These are phyloP conservation scores for Poecilia gillii DNA, from an alignment of 2,797 vertebrate genomes.

Conservation along the genomic window DNA sequence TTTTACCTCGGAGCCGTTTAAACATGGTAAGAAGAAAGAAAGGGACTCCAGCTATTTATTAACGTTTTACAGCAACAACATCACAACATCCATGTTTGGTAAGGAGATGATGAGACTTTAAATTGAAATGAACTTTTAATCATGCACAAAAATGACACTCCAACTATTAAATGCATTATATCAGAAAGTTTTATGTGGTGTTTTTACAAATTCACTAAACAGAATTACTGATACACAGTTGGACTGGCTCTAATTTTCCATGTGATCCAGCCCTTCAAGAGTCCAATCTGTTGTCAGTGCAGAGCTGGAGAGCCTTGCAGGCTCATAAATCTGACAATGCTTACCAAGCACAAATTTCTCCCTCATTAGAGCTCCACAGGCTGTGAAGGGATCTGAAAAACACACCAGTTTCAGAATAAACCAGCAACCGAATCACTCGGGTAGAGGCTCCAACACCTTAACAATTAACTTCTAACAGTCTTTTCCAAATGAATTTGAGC, in stretches of 20 bases:
- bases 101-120: constrained; percentile 7
- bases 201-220: constrained; percentile 28
- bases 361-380: constrained; percentile 69
- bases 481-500: constrained; percentile 6
- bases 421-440: constrained; percentile 12
- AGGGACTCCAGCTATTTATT: background rate
- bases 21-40: background rate
- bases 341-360: constrained; percentile 74
- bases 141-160: constrained; percentile 6
- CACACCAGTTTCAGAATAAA: constrained; percentile 49
- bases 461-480: constrained; percentile 9
- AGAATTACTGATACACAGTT: constrained; percentile 15
- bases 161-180: constrained; percentile 8
- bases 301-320: constrained; percentile 58
- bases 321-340: constrained; percentile 75
- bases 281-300: constrained; percentile 67
- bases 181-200: constrained; percentile 33
- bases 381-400: constrained; percentile 58
- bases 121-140: background rate
- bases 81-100: background rate
- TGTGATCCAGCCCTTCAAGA: constrained; percentile 50
- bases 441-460: constrained; percentile 26
- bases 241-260: constrained; percentile 48
- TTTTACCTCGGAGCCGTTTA: background rate
- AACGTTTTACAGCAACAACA: background rate